Base-by-base conservation (phyloP, 2,113 vertebrate species). In the Blennius ocellaris region DNA sequence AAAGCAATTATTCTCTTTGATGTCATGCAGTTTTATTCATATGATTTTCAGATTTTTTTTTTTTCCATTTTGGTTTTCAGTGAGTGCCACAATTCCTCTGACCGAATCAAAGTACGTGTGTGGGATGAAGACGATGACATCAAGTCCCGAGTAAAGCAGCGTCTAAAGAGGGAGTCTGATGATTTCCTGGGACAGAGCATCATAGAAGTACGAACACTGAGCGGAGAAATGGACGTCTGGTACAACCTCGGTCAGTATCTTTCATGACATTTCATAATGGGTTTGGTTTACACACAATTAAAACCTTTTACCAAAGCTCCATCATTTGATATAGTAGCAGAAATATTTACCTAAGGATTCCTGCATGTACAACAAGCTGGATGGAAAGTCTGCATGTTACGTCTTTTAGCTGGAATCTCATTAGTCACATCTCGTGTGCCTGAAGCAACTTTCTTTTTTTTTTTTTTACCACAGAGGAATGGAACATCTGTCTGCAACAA, bases 91-190 rank as follows among this genome's bases (percentile, higher is more conserved):
- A 99, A 99, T 88, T 99, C 97, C 8, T 99, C 97, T 1, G 98
- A 99, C 69, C 95, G 97, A 11, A 99, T 99, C 80, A 99, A 99
- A 86, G 98, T 99, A 30, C 95, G 98, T 0, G 98, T 99, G 10
- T 99, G 98, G 98, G 98, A 99, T 50, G 98, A 99, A 80, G 98
- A 99, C 11, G 98, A 99, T 5, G 98, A 99, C 85, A 99, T 99
- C 87, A 99, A 99, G 81, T 99, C 98, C 1, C 95, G 96, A 15
- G 97, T 99, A 61, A 99, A 99, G 85, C 97, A 99, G 88, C 93
- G 97, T 52, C 93, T 99, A 37, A 99, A 99, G 81, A 95, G 98
- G 11, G 97, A 99, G 78, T 99, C 97, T 0, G 98, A 99, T 39
- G 97, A 99, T 87, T 99, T 99, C 81, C 93, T 99, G 66, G 98